Evolutionary conservation across 2,113 vertebrate species (phyloP).

Genomic region (Sorex fumeus): DNA sequence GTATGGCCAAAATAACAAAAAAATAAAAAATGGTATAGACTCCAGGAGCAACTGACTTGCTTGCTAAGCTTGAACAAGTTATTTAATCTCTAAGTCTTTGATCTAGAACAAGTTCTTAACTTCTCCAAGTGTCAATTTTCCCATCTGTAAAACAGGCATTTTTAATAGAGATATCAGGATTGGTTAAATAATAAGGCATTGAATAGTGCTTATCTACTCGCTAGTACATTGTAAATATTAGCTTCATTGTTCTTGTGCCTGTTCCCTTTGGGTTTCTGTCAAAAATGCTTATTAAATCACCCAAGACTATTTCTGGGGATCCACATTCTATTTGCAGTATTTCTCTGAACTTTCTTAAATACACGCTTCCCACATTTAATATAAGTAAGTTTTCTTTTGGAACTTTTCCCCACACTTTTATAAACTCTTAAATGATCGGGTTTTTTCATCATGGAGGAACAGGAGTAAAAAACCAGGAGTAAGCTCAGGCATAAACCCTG

Average conservation of each 20-base stretch:
- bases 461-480: too few species aligned
- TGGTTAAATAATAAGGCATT: neutral
- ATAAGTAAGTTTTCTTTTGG: neutral
- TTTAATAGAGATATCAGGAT: neutral
- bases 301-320: conserved; percentile 4
- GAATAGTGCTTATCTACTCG: neutral
- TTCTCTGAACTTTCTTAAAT: conserved; percentile 44
- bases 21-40: too few species aligned
- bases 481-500: too few species aligned
- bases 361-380: neutral
- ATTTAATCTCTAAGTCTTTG: neutral
- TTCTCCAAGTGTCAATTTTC: conserved; percentile 27
- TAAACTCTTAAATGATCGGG: neutral
- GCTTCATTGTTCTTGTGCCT: neutral
- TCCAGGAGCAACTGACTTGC: neutral
- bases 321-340: conserved; percentile 1
- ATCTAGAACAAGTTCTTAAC: conserved; percentile 22
- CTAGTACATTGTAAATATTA: neutral
- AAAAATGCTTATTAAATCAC: conserved; percentile 6
- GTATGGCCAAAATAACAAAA: too few species aligned
- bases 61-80: neutral
- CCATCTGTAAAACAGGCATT: neutral
- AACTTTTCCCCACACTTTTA: conserved; percentile 10
- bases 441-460: neutral
- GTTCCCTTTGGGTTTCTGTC: neutral